Conservation (phyloP, 1,140 invertebrate genomes). For the Leptoteleia sp. region DNA sequence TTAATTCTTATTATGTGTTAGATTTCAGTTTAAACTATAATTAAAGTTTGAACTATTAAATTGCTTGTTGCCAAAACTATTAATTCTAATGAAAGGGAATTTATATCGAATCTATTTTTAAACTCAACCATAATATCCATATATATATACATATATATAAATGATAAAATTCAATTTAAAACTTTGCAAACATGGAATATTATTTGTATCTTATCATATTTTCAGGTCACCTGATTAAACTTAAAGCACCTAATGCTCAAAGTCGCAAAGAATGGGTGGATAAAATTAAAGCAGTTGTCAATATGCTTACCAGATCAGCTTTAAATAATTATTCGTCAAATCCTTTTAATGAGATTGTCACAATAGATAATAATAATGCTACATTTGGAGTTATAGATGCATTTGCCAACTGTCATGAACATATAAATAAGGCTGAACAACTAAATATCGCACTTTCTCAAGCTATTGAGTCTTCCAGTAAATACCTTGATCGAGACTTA, state of each 20-base stretch:
- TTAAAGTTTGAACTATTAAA: too few species aligned
- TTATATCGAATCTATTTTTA: too few species aligned
- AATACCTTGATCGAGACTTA: slow-evolving; percentile 82
- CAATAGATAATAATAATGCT: slow-evolving; percentile 72
- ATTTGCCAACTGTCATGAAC: slow-evolving; percentile 83
- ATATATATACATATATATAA: too few species aligned
- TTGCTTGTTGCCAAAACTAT: too few species aligned
- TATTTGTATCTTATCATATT: too few species aligned
- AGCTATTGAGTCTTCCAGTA: slow-evolving; percentile 79
- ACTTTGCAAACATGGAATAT: too few species aligned
- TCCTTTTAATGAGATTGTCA: slow-evolving; percentile 80
- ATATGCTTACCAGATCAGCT: slow-evolving; percentile 85
- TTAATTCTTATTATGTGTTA: too few species aligned
- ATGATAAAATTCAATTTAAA: too few species aligned
- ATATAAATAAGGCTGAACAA: slow-evolving; percentile 81
- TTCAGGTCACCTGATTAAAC: too few species aligned
- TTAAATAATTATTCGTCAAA: slow-evolving; percentile 82
- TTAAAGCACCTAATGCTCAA: slow-evolving; percentile 92
- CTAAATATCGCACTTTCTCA: slow-evolving; percentile 80
- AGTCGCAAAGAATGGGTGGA: slow-evolving; percentile 98
- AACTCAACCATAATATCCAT: too few species aligned
- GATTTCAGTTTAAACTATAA: too few species aligned
- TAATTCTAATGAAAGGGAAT: too few species aligned
- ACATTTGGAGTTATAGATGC: slow-evolving; percentile 83
- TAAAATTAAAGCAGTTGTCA: slow-evolving; percentile 90